These are phyloP conservation scores for Nesoenas mayeri DNA, from an alignment of 2,113 vertebrate genomes.

Conservation along the genomic window DNA sequence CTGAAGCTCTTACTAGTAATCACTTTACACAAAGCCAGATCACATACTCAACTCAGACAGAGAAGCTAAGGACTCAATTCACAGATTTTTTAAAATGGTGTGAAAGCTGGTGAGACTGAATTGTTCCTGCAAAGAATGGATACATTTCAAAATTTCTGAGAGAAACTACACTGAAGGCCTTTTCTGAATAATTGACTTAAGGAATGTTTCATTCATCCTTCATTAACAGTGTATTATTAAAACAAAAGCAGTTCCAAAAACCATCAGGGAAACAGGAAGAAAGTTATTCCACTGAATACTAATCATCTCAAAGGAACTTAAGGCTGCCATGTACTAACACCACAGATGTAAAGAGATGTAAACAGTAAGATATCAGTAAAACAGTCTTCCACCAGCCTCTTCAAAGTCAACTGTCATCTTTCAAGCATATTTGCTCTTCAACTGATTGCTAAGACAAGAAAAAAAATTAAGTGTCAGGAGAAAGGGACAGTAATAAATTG, in stretches of 20 bases:
- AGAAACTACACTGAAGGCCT: background rate
- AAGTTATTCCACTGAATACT: background rate
- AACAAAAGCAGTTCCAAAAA: background rate
- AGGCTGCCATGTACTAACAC: background rate
- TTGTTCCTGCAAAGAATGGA: constrained; percentile 10
- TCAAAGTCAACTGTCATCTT: background rate
- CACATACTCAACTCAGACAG: constrained; percentile 28
- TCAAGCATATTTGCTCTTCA: background rate
- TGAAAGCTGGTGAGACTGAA: constrained; percentile 26
- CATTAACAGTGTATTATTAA: background rate
- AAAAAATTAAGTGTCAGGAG: background rate
- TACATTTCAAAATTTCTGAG: background rate
- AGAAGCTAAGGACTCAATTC: constrained; percentile 27
- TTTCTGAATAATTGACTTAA: background rate
- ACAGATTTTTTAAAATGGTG: background rate
- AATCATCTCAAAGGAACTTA: background rate
- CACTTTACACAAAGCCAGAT: constrained; percentile 60
- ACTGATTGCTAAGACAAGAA: background rate
- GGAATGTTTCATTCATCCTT: background rate
- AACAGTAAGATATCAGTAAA: background rate
- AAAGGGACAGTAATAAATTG: background rate
- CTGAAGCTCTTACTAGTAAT: constrained; percentile 63
- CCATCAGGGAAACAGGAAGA: background rate
- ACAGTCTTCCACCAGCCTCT: background rate
- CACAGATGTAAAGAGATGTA: background rate